These are phyloP conservation scores for Xylota sylvarum DNA, from an alignment of 2,888 invertebrate species.

Conservation along the genomic window DNA sequence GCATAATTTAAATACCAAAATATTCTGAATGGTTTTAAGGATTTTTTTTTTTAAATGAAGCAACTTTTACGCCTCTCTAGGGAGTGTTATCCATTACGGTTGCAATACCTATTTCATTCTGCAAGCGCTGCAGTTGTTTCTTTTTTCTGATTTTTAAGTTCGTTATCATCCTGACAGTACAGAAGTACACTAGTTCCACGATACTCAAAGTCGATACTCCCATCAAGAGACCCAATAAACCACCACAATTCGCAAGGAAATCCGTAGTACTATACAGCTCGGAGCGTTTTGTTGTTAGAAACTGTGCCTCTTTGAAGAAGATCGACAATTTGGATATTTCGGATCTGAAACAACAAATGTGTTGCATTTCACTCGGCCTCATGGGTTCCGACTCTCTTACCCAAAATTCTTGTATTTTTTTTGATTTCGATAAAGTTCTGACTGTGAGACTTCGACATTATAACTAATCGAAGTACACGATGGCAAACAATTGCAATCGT, in stretches of 20 bases:
- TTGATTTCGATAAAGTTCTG: slow-evolving; percentile 84
- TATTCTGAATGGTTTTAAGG: too few species aligned
- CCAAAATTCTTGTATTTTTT: slow-evolving; percentile 85
- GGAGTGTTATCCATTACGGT: too few species aligned
- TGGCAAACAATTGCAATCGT: slow-evolving; percentile 84
- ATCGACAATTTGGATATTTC: slow-evolving; percentile 87
- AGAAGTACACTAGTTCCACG: slow-evolving; percentile 86
- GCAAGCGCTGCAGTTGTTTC: slow-evolving; percentile 81
- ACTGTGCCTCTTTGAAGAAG: slow-evolving; percentile 91
- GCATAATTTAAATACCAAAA: too few species aligned
- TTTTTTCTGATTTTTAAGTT: slow-evolving; percentile 85
- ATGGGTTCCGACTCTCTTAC: too few species aligned
- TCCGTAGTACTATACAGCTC: slow-evolving; percentile 89
- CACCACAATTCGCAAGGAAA: slow-evolving; percentile 90
- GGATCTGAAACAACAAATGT: slow-evolving; percentile 83
- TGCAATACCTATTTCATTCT: slow-evolving; percentile 36
- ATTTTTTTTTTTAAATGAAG: too few species aligned
- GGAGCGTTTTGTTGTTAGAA: slow-evolving; percentile 88
- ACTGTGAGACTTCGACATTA: slow-evolving; percentile 90
- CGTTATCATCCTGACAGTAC: slow-evolving; percentile 85
- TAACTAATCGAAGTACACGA: slow-evolving; percentile 90
- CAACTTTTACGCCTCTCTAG: too few species aligned
- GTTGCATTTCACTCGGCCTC: fast-evolving
- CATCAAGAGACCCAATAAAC: slow-evolving; percentile 87
- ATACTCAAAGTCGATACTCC: slow-evolving; percentile 85